Evolutionary conservation across 2,113 vertebrate species (phyloP).

Genomic region (Cisticola juncidis): DNA sequence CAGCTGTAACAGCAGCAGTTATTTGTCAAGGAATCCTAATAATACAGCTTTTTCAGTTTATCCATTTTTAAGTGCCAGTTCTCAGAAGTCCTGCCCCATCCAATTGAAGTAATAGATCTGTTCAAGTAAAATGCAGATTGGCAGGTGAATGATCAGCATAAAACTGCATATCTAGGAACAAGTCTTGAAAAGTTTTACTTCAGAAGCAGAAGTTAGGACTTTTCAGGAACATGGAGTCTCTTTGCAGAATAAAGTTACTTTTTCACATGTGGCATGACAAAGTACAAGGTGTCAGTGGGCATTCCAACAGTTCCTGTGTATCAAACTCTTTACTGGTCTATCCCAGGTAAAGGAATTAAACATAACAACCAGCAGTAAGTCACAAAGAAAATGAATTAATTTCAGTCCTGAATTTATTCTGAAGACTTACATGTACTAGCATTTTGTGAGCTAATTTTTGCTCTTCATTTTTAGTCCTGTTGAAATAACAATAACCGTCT

Average conservation of each 20-base stretch:
- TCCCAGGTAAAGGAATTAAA: not conserved
- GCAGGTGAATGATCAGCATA: not conserved
- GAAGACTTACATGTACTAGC: not conserved
- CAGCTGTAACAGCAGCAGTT: not conserved
- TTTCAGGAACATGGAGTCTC: not conserved
- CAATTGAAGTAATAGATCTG: not conserved
- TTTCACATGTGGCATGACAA: not conserved
- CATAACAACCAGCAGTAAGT: not conserved
- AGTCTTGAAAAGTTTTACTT: not conserved
- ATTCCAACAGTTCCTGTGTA: not conserved
- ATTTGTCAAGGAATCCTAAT: not conserved
- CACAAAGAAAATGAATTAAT: not conserved
- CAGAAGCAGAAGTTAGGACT: not conserved
- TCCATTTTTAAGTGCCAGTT: not conserved
- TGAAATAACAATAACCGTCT: not conserved
- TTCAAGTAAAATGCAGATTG: not conserved
- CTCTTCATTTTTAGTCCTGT: not conserved
- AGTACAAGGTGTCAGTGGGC: not conserved
- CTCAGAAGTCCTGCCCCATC: not conserved
- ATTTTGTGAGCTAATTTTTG: not conserved
- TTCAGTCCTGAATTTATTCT: not conserved
- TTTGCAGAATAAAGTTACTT: not conserved
- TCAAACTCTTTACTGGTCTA: not conserved
- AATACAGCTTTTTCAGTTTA: not conserved
- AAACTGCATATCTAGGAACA: not conserved